Base-by-base conservation (phyloP, 2,113 vertebrate genomes). In the Eptesicus fuscus region DNA sequence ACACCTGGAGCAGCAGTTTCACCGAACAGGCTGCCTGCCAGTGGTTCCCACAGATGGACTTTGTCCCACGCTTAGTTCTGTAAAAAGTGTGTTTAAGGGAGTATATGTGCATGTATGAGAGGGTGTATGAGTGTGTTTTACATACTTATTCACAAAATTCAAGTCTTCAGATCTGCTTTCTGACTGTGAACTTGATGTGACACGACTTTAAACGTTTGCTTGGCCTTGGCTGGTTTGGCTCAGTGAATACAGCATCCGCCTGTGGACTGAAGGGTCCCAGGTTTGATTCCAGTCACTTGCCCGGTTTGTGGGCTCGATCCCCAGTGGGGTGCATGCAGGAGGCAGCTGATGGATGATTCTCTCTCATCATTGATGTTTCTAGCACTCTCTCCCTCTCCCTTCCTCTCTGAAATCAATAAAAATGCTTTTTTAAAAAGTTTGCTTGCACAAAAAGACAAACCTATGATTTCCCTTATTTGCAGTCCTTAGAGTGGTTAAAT, bases 121-220 rank as follows among this genome's bases (percentile, higher is more conserved):
- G 9, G 56, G 18, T 74, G 30, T 22, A 17, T 44, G 20, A 69
- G 71, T 73, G 17, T 20, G 8, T 76, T 95, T 85, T 71, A 87
- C 51, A 51, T 78, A 82, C 53, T 49, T 79, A 44, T 18, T 73
- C n/a, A 14, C 35, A 44, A 61, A 53, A 47, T 74, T 80, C 63
- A 53, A 25, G 86, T 83, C 89, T 84, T 84, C 74, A 69, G 77
- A 69, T 84, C 70, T 59, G 86, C 73, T 90, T 82, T 51, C 59
- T 80, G 47, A 69, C 32, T 88, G 28, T 73, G 86, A 92, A 92
- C 87, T 63, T 76, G 63, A 87, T 93, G 88, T 76, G 88, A 95
- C 53, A 91, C 77, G 92, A 25, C 53, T 28, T 82, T 9, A 71
- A 92, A 59, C 14, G 25, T 85, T 47, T 71, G 73, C 69, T 90